These are phyloP conservation scores for Apis laboriosa DNA, from an alignment of 1,140 invertebrate species.

Conservation along the genomic window DNA sequence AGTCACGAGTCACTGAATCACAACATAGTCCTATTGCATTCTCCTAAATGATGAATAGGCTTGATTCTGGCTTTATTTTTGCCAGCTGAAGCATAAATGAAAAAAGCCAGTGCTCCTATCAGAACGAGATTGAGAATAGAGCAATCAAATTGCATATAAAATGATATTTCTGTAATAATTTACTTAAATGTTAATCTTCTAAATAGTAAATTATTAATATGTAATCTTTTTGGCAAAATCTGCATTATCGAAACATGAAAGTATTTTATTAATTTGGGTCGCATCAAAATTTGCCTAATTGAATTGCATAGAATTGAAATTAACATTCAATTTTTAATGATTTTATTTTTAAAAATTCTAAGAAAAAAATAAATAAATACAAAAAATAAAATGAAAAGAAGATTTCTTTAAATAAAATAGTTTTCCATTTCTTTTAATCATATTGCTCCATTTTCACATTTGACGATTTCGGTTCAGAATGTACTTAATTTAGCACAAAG, in stretches of 20 bases:
- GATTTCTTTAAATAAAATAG: neutral
- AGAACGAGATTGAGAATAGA: too few relatives aligned
- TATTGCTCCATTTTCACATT: neutral
- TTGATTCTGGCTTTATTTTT: slow-evolving; percentile 22
- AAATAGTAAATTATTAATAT: neutral
- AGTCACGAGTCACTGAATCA: neutral
- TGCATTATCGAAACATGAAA: slow-evolving; percentile 40
- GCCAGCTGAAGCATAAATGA: neutral
- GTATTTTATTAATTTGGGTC: neutral
- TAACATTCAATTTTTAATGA: too few relatives aligned
- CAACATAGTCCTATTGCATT: neutral
- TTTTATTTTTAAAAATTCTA: neutral
- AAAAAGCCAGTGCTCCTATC: too few relatives aligned
- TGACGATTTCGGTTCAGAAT: too few relatives aligned
- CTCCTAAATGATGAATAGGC: neutral
- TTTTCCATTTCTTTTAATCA: neutral
- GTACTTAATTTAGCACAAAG: neutral
- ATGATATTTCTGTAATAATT: too few relatives aligned
- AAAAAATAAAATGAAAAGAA: too few relatives aligned
- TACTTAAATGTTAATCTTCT: neutral
- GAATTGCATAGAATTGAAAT: neutral
- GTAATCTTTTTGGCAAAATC: slow-evolving; percentile 28
- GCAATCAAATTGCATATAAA: too few relatives aligned
- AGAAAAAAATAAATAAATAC: neutral
- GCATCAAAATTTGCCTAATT: neutral